Evolutionary conservation across 1,140 invertebrate species (phyloP).

Genomic region (Heliconius melpomene): DNA sequence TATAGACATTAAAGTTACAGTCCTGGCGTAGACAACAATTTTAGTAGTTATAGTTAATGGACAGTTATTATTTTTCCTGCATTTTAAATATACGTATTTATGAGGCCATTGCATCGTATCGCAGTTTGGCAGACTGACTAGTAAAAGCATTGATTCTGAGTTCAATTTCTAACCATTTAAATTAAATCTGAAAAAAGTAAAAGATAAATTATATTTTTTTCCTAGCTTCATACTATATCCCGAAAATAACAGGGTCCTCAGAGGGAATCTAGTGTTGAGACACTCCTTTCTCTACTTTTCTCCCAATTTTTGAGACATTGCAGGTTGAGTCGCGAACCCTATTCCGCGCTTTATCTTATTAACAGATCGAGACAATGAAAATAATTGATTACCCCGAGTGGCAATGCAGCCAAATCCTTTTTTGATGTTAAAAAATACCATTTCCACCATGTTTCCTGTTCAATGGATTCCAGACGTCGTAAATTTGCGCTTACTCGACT

Average conservation of each 20-base stretch:
- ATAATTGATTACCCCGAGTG: too few species aligned
- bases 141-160: background rate
- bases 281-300: background rate
- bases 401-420: background rate
- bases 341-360: too few species aligned
- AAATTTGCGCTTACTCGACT: slow-evolving; percentile 46
- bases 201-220: too few species aligned
- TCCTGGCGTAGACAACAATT: background rate
- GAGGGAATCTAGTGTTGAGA: background rate
- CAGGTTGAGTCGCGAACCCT: too few species aligned
- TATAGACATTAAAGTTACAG: slow-evolving; percentile 4
- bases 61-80: background rate
- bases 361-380: too few species aligned
- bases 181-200: background rate
- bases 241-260: too few species aligned
- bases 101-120: too few species aligned
- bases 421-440: background rate
- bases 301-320: too few species aligned
- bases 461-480: slow-evolving; percentile 43
- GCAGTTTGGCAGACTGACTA: too few species aligned
- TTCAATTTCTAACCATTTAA: too few species aligned
- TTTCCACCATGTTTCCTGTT: slow-evolving; percentile 9
- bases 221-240: too few species aligned
- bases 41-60: background rate
- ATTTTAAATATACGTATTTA: background rate